Evolutionary conservation across 1,140 invertebrate species (phyloP), one percentile per base, ranked within the genome.

Genomic region (Magallana angulata): DNA sequence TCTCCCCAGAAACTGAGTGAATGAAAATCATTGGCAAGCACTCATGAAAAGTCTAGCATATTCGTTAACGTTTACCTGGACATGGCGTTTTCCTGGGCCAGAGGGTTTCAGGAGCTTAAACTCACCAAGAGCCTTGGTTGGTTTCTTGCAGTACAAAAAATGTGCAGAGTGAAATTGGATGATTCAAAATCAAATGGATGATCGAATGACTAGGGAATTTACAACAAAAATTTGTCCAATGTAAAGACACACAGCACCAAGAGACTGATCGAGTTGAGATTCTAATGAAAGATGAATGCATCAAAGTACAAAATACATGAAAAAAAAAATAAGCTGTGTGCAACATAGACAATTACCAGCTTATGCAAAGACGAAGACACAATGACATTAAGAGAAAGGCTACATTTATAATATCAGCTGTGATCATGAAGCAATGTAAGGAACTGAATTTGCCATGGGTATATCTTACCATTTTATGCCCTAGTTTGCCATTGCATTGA

Each of bases 91-190:
- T 76, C 68, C 36, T 9, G 68, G 68, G 8, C 18, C 18, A 76
- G 68, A 1, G 68, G 24, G 11, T 24, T 76, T 36, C 68, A 48
- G 36, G 36, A 48, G 3, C 36, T 76, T 76, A 11, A 24, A 76
- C 68, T 30, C 68, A 76, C 4, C 36, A 48, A 48, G 24, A 48
- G 5, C 36, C 30, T 76, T 76, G 18, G 68, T 9, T 30, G 68
- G 36, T 76, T 76, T 76, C 68, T 76, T 76, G 36, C 36, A 48
- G 68, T 24, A 76, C 68, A 76, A 30, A 76, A 76, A 76, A 30
- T 76, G 24, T 76, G 68, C 7, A 76, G 4, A 76, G 12, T 76
- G 68, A 62, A 62, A 48, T 48, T 48, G 36, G 36, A 48, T 48
- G 36, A 48, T 48, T 48, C 36, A 48, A 48, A 1, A 48, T 48